phyloP scores from a whole-genome alignment of 2,888 invertebrate genomes.

The Ichneumoninae sp. region DNA sequence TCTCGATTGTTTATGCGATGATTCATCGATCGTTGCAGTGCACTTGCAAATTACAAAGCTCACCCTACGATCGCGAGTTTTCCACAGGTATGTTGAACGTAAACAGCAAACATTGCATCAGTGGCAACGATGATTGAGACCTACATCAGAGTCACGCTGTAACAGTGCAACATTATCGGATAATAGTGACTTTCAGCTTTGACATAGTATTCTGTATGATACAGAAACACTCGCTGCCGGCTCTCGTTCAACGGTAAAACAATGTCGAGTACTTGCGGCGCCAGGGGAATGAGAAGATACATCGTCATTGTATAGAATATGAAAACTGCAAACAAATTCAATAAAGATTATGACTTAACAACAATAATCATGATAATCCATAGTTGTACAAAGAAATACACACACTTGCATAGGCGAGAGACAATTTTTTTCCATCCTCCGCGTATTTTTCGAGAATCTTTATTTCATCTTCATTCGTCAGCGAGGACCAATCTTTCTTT shows the following conservation, averaged over 20 bases:
- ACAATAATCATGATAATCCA: too few species aligned
- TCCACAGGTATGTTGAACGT: slow-evolving; percentile 22
- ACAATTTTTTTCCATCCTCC: slow-evolving; percentile 27
- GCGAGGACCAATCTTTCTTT: slow-evolving; percentile 15
- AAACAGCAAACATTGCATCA: slow-evolving; percentile 25
- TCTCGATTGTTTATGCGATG: too few species aligned
- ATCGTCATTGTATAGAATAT: background rate
- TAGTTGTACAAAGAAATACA: background rate
- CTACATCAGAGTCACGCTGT: slow-evolving; percentile 11
- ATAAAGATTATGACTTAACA: too few species aligned
- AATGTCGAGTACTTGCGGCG: slow-evolving; percentile 39
- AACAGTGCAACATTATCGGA: slow-evolving; percentile 47
- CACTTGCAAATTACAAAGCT: background rate
- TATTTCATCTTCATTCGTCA: slow-evolving; percentile 11
- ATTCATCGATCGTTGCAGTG: background rate
- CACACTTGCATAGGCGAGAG: slow-evolving; percentile 29
- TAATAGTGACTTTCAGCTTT: slow-evolving; percentile 18
- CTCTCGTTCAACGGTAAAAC: slow-evolving; percentile 39
- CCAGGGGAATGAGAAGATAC: slow-evolving; percentile 32
- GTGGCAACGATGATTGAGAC: background rate
- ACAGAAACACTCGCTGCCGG: slow-evolving; percentile 6
- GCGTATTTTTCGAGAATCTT: slow-evolving; percentile 36
- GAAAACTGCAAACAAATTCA: background rate
- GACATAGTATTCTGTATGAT: slow-evolving; percentile 27
- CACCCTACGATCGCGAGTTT: slow-evolving; percentile 24